Evolutionary conservation across 2,888 invertebrate species (phyloP).

Genomic region (Macrosoma leucophasiata): DNA sequence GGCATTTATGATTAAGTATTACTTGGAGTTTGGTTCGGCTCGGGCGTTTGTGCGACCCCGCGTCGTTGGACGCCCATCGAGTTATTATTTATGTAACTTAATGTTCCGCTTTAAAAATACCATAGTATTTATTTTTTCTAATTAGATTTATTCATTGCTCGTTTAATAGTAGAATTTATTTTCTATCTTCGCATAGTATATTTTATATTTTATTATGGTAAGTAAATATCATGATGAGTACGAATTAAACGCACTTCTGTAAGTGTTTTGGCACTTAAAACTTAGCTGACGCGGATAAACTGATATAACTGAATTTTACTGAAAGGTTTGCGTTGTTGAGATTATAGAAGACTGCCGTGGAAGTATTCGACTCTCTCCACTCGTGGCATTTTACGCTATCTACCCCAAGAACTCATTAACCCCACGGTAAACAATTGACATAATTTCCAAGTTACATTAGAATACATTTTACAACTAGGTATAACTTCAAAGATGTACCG

Average conservation of each 20-base stretch:
- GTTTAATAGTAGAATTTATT: slow-evolving; percentile 42
- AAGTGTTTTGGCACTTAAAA: too few species aligned
- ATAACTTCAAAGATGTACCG: too few species aligned
- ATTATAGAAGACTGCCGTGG: too few species aligned
- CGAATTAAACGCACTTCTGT: slow-evolving; percentile 8
- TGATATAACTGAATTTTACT: too few species aligned
- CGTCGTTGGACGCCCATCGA: slow-evolving; percentile 13
- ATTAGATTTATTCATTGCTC: slow-evolving; percentile 49
- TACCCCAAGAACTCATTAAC: too few species aligned
- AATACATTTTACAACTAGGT: too few species aligned
- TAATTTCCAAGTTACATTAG: too few species aligned
- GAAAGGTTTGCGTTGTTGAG: too few species aligned
- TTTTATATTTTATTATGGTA: slow-evolving; percentile 34
- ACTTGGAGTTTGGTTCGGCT: slow-evolving; percentile 25
- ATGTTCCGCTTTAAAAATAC: slow-evolving; percentile 63
- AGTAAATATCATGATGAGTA: slow-evolving; percentile 21
- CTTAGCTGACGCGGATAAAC: too few species aligned
- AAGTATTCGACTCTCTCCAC: too few species aligned
- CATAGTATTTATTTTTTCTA: slow-evolving; percentile 64
- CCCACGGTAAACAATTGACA: too few species aligned
- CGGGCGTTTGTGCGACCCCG: slow-evolving; percentile 19
- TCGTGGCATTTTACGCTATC: too few species aligned
- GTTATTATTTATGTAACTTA: slow-evolving; percentile 48
- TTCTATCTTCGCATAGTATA: slow-evolving; percentile 39
- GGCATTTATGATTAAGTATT: slow-evolving; percentile 45